phyloP scores from a whole-genome alignment of 2,113 vertebrate species.

The Gymnobelideus leadbeateri region DNA sequence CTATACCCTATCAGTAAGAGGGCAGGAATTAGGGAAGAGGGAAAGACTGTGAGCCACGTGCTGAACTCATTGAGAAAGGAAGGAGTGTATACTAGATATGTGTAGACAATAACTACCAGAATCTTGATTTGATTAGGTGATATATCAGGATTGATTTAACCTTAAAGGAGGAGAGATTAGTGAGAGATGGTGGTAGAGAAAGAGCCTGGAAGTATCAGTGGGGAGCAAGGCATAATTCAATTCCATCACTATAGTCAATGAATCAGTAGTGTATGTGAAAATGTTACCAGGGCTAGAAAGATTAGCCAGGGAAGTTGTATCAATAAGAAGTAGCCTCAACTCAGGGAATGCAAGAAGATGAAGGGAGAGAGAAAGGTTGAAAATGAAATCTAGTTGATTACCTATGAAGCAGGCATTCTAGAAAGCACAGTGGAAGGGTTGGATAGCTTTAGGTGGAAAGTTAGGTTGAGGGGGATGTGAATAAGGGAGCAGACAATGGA shows the following conservation, averaged over 20 bases:
- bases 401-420: neutral
- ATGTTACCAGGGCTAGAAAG: neutral
- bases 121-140: neutral
- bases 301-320: neutral
- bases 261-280: neutral
- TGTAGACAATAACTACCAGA: neutral
- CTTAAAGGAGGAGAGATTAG: neutral
- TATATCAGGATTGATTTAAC: neutral
- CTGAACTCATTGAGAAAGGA: neutral
- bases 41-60: neutral
- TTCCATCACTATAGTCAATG: neutral
- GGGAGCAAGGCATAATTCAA: neutral
- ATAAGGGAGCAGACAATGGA: neutral
- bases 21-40: too few relatives aligned
- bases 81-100: neutral
- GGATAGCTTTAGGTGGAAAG: neutral
- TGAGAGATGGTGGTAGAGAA: neutral
- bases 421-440: neutral
- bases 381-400: neutral
- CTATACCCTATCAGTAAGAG: too few relatives aligned
- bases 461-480: neutral
- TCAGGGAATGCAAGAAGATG: neutral
- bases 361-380: neutral
- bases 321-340: neutral
- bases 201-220: neutral